Base-by-base conservation (phyloP, 2,113 vertebrate genomes). In the Tonatia bakeri region DNA sequence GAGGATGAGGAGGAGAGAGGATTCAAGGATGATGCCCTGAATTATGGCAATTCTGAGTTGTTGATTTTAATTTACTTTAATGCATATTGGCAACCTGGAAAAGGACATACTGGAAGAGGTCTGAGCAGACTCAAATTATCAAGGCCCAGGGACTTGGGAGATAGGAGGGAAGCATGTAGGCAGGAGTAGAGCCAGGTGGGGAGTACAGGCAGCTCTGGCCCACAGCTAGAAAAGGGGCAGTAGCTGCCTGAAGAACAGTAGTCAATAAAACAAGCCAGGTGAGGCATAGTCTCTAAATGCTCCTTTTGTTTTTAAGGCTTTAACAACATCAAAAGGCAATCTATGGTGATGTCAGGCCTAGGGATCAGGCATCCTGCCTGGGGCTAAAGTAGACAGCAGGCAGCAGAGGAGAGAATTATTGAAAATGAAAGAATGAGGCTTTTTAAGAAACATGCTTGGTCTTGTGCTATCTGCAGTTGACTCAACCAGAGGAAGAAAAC, bases 401-500 rank as follows among this genome's bases (percentile, higher is more conserved):
- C 0, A 19, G 33, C 26, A 82, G 22, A 79, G 40, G 91, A 94
- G 47, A 77, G 86, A 95, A 92, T 79, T 75, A 70, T 5, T 95
- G 69, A 82, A 85, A 85, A 82, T 72, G 70, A 91, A 88, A 87
- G 79, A 94, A 89, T 73, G 20, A 86, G 10, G n/a, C 45, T 79
- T 82, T 92, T 80, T 17, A 59, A 93, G 56, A 80, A 81, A 85
- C 80, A 95, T 80, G 84, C n/a, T 61, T 84, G 54, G 87, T 92
- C 75, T 80, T 83, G 38, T 84, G 69, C n/a, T 90, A 79, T 93
- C 69, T 96, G 83, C 36, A 90, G 54, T n/a, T 87, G 75, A 95
- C 50, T 97, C 40, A 89, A 70, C 28, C 50, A 81, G 36, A 61
- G 89, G 79, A 26, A 79, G 75, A 93, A 77, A 79, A 36, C 4